These are phyloP conservation scores for Gerris buenoi DNA, from an alignment of 1,140 invertebrate genomes.

Conservation along the genomic window DNA sequence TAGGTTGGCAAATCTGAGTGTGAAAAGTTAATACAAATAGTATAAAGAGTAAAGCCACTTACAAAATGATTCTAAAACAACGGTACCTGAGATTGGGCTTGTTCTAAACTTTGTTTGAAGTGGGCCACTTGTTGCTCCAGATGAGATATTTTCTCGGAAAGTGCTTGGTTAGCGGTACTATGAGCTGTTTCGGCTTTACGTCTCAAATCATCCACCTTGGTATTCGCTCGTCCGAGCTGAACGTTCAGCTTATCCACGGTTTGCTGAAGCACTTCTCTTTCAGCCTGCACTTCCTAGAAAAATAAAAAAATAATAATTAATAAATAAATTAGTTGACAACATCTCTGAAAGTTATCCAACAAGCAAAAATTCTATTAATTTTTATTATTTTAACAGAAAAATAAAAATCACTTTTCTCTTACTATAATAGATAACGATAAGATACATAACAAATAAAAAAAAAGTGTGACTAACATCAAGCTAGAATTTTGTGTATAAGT, in stretches of 20 bases:
- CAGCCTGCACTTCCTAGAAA: constrained; percentile 54
- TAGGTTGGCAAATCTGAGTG: too few relatives aligned
- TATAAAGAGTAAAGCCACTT: neutral
- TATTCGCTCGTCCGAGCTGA: constrained; percentile 58
- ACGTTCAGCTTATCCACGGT: constrained; percentile 62
- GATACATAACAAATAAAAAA: too few relatives aligned
- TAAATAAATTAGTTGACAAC: too few relatives aligned
- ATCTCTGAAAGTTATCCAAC: too few relatives aligned
- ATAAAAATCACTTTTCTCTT: too few relatives aligned
- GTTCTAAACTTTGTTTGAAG: constrained; percentile 39
- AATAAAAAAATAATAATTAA: too few relatives aligned
- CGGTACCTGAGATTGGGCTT: constrained; percentile 28
- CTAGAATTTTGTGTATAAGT: too few relatives aligned
- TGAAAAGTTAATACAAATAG: constrained; percentile 41
- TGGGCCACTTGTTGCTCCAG: constrained; percentile 39
- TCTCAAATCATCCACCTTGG: constrained; percentile 58
- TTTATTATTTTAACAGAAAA: too few relatives aligned
- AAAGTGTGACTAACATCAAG: too few relatives aligned
- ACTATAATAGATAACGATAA: too few relatives aligned
- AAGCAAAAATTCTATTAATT: too few relatives aligned
- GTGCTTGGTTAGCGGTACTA: constrained; percentile 37
- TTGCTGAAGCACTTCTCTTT: constrained; percentile 61
- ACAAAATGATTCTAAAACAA: too few relatives aligned
- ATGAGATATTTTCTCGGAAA: constrained; percentile 34
- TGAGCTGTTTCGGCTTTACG: constrained; percentile 52